Evolutionary conservation across 1,140 invertebrate genomes (phyloP), one percentile per base, ranked within the genome.

Genomic region (Drosophila kikkawai): DNA sequence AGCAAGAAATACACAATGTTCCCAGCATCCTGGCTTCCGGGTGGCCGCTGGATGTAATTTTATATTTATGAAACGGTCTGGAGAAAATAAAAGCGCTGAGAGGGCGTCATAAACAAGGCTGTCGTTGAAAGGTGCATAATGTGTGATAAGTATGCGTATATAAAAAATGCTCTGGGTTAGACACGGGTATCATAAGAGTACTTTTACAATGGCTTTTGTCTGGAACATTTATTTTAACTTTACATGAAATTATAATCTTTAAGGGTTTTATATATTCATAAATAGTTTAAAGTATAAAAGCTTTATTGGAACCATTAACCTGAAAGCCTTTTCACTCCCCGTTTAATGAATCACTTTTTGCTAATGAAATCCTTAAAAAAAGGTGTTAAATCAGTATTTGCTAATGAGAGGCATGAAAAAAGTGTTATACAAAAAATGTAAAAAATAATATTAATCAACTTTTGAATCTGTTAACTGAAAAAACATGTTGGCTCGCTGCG

Each of bases 401-500:
- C 15, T 36, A 63, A 37, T 22, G 22, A 57, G 58, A 58, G 42
- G 29, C 12, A 26, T 37, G 15, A 22, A 17, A 37, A 26, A 26
- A 4, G 7, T 48, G 22, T 15, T 19, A 37, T 50, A 60, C 12
- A 45, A 50, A 55, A 26, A 48, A 15, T 26, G 45, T 26, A 39
- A 8, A 8, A 17, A 13, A 59, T 41, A 42, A 45, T 42, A 39
- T 34, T 5, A 34, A 65, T 75, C 36, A 63, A 75, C 37, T 60
- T 65, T 48, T 36, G 26, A 51, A 78, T 44, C 45, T 56, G 48
- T 56, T 34, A 17, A 11, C 13, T 15, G 9, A 22, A 32, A 41
- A 41, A 88, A 67, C 42, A 93, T 93, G 92, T 68, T 93, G 85
- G 92, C 70, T 34, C 91, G 91, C 19, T 93, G 92, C 44, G 92